Percentiles rank a stretch among this genome's conserved stretches.
Conservation (phyloP, 2,113 vertebrate genomes). For the Myanophis thanlyinensis region DNA sequence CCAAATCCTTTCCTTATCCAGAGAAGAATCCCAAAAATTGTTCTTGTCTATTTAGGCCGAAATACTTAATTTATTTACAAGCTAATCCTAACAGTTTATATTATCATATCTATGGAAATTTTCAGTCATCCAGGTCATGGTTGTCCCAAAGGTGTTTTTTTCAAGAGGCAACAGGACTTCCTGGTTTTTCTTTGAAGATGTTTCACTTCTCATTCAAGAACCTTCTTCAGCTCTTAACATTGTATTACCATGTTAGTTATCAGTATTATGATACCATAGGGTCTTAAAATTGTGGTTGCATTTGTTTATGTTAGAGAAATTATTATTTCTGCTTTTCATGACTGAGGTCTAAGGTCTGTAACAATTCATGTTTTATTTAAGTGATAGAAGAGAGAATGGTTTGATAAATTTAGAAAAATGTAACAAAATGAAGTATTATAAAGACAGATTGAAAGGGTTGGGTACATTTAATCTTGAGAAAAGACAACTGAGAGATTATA, state of each 20-base stretch:
- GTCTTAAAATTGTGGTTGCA: not conserved
- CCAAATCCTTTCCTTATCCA: too few species aligned
- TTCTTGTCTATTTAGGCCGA: not conserved
- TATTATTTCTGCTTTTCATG: not conserved
- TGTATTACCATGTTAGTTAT: not conserved
- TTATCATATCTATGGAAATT: too few species aligned
- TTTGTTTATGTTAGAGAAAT: not conserved
- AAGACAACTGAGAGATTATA: not conserved
- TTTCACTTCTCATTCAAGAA: too few species aligned
- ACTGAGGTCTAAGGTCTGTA: not conserved
- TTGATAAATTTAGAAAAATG: not conserved
- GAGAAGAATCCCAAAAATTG: too few species aligned
- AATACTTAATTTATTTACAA: not conserved
- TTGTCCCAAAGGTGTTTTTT: too few species aligned
- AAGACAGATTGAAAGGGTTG: not conserved
- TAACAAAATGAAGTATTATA: not conserved
- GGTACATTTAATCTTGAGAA: not conserved
- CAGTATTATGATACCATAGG: not conserved
- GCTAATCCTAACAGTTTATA: not conserved
- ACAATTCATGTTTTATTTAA: not conserved
- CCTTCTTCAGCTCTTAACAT: too few species aligned
- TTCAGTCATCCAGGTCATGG: too few species aligned
- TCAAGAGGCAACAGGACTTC: too few species aligned
- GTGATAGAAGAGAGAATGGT: not conserved
- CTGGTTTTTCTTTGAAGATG: too few species aligned